Conservation (phyloP, 2,888 invertebrate genomes). For the Philereme vetulata region DNA sequence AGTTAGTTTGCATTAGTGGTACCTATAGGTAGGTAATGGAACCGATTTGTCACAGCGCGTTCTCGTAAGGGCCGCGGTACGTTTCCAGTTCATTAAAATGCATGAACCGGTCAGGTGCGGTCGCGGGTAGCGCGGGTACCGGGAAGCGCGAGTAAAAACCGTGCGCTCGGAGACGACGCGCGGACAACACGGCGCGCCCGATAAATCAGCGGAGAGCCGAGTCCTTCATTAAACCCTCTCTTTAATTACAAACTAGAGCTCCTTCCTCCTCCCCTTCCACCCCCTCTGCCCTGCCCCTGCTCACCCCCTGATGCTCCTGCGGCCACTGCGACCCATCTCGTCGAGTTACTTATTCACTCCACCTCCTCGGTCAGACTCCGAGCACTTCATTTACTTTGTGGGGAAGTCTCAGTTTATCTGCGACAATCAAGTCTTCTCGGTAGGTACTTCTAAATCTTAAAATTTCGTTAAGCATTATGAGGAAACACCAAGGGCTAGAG, state of each 20-base stretch:
- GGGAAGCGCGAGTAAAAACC: constrained; percentile 49
- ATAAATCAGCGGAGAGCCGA: constrained; percentile 52
- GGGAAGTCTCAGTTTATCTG: constrained; percentile 7
- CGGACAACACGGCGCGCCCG: constrained; percentile 31
- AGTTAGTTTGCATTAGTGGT: constrained; percentile 10
- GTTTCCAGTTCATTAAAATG: constrained; percentile 34
- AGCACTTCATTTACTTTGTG: constrained; percentile 46
- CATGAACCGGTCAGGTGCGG: constrained; percentile 34
- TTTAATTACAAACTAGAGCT: constrained; percentile 60
- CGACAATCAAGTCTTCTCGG: constrained; percentile 7
- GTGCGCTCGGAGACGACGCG: constrained; percentile 42
- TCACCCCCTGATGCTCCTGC: constrained; percentile 17
- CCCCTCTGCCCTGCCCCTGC: constrained; percentile 14
- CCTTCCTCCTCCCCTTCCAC: constrained; percentile 19
- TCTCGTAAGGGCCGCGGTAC: constrained; percentile 3
- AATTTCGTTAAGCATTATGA: neutral
- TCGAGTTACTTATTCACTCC: constrained; percentile 30
- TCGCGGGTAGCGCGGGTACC: constrained; percentile 23
- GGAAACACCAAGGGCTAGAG: too few relatives aligned
- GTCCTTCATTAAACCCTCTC: constrained; percentile 60
- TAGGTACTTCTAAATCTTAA: neutral
- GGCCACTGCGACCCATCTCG: constrained; percentile 27
- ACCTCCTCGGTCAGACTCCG: constrained; percentile 26
- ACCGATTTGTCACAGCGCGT: constrained; percentile 25
- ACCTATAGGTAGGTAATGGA: constrained; percentile 12